Evolutionary conservation across 2,113 vertebrate species (phyloP), one percentile per base, ranked within the genome.

Genomic region (Loxodonta africana): DNA sequence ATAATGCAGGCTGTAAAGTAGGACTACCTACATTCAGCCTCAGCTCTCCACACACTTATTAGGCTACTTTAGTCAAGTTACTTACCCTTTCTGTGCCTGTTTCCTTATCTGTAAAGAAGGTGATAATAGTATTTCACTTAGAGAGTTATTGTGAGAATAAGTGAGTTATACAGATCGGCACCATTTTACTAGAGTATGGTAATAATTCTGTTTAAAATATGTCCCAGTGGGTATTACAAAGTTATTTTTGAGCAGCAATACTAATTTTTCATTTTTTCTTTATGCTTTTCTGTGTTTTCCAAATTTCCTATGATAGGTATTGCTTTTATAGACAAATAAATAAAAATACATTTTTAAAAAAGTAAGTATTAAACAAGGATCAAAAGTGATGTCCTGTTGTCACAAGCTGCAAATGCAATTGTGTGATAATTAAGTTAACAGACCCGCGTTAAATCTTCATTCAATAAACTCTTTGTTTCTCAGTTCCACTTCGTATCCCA

Each of bases 371-470:
- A 46, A 69, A 41, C 86, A 77, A 46, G 4, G 65, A 76, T 86
- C 51, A 83, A 74, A 94, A 90, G 78, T 37, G 23, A 96, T 94
- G 84, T 12, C 23, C 67, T 84, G 77, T 92, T 41, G 73, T 83
- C 67, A 92, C 71, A 80, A 90, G 82, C 74, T 80, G 33, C 26
- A 96, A 95, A 74, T 25, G 7, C 57, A 93, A 91, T 88, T 92
- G 89, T 60, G 69, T 89, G 62, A 88, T 83, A 62, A 82, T 71
- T 97, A 74, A 94, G 88, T 94, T 85, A 83, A 84, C 48, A 89
- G 48, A 82, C 12, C 17, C 60, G 89, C 84, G 89, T 77, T 88
- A 95, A 95, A 82, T 48, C 65, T 91, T 91, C 26, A 89, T 83
- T 91, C 60, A 63, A 84, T 62, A 77, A 81, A 82, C 12, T 44